Percentiles rank a stretch among this genome's conserved stretches.
Conservation (phyloP, 1,140 invertebrate genomes). For the Bombyx mandarina region DNA sequence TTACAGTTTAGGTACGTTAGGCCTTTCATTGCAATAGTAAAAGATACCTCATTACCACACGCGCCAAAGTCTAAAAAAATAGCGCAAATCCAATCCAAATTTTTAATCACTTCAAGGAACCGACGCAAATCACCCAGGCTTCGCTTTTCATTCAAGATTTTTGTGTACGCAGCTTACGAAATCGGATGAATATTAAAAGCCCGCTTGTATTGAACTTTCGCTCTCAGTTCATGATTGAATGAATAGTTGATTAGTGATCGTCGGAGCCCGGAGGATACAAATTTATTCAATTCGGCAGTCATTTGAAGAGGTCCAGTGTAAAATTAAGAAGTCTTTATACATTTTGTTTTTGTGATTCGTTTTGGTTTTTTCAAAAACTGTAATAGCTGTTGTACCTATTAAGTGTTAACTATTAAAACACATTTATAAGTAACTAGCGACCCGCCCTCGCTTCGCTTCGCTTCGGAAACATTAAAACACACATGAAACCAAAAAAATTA, state of each 20-base stretch:
- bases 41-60: no score
- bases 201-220: constrained; percentile 4
- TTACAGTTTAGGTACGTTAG: no score
- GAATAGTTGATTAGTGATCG: constrained; percentile 18
- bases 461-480: no score
- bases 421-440: no score
- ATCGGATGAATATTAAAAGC: constrained; percentile 15
- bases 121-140: constrained; percentile 6
- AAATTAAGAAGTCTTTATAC: no score
- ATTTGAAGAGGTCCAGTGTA: background rate
- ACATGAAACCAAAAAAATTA: no score
- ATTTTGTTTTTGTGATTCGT: no score
- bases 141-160: constrained; percentile 9
- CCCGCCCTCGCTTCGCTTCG: no score
- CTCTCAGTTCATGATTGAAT: constrained; percentile 12
- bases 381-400: no score
- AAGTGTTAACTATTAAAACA: no score
- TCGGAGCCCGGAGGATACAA: constrained; percentile 12
- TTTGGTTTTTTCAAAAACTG: no score
- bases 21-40: no score
- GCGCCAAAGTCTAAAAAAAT: background rate
- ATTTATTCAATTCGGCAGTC: constrained; percentile 11
- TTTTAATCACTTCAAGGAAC: background rate
- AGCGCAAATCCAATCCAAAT: background rate
- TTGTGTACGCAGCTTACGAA: constrained; percentile 12